Conservation (phyloP, 2,888 invertebrate species). For the Noctua janthina region DNA sequence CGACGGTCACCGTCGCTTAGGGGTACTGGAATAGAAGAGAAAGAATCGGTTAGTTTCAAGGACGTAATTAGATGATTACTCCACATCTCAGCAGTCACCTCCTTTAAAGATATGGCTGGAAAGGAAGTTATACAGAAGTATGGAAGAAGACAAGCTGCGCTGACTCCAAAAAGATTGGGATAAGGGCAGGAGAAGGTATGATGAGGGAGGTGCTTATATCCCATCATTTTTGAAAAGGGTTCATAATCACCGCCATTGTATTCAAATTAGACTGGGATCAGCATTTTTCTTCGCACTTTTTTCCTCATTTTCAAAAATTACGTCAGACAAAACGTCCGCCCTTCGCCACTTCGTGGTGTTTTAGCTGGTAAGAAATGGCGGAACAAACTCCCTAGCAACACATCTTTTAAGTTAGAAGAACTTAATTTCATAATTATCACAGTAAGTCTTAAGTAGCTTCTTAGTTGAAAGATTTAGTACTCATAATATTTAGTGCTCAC, state of each 20-base stretch:
- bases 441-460: too few species aligned
- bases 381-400: not conserved
- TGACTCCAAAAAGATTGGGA: not conserved
- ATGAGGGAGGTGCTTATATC: not conserved
- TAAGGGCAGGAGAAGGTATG: not conserved
- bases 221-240: not conserved
- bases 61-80: not conserved
- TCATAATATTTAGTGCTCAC: not conserved
- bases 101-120: not conserved
- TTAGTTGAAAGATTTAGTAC: not conserved
- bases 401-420: not conserved
- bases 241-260: not conserved
- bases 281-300: not conserved
- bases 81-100: not conserved
- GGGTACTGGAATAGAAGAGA: constrained; percentile 72
- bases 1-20: constrained; percentile 79
- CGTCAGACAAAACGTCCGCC: not conserved
- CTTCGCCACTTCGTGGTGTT: not conserved
- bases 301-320: not conserved
- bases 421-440: too few species aligned
- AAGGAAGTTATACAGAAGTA: not conserved
- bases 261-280: not conserved
- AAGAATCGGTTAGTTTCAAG: constrained; percentile 6
- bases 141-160: not conserved
- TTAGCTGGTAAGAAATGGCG: not conserved